phyloP scores from a whole-genome alignment of 1,140 invertebrate genomes.

The Drosophila miranda region DNA sequence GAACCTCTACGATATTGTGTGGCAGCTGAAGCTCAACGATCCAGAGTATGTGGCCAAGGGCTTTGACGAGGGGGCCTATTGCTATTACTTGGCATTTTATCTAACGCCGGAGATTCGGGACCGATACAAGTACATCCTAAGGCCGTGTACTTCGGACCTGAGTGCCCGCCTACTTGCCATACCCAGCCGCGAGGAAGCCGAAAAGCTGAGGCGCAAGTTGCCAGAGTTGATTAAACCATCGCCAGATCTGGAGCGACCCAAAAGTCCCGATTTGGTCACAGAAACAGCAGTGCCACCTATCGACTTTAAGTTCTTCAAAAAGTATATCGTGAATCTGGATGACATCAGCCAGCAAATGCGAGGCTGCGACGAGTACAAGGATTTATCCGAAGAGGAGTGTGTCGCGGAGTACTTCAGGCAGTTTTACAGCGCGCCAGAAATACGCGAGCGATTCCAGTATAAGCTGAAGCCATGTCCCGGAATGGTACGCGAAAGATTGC shows the following conservation, averaged over 20 bases:
- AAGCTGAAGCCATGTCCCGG: slow-evolving; percentile 34
- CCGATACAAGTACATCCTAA: slow-evolving; percentile 14
- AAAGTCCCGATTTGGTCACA: no score
- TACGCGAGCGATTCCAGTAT: slow-evolving; percentile 28
- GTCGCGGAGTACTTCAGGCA: slow-evolving; percentile 17
- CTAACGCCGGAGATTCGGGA: slow-evolving; percentile 48
- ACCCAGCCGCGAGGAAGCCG: slow-evolving; percentile 2
- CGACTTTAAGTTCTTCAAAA: slow-evolving; percentile 14
- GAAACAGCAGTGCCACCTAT: slow-evolving; percentile 4
- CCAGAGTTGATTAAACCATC: not conserved
- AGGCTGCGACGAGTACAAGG: slow-evolving; percentile 3
- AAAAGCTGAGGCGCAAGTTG: slow-evolving; percentile 1
- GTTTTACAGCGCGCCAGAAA: slow-evolving; percentile 23
- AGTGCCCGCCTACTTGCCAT: slow-evolving; percentile 18
- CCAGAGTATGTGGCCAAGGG: slow-evolving; percentile 16
- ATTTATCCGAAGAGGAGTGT: slow-evolving; percentile 7
- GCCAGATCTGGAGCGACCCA: no score
- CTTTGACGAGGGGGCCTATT: slow-evolving; percentile 33
- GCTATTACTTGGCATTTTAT: slow-evolving; percentile 52
- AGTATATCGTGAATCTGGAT: slow-evolving; percentile 17
- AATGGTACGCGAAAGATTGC: slow-evolving; percentile 2
- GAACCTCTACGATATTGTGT: slow-evolving; percentile 46
- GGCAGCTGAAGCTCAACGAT: slow-evolving; percentile 20
- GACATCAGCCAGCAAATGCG: slow-evolving; percentile 36
- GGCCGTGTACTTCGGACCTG: not conserved